Evolutionary conservation across 2,888 invertebrate genomes (phyloP).

Genomic region (Euspilapteryx auroguttella): DNA sequence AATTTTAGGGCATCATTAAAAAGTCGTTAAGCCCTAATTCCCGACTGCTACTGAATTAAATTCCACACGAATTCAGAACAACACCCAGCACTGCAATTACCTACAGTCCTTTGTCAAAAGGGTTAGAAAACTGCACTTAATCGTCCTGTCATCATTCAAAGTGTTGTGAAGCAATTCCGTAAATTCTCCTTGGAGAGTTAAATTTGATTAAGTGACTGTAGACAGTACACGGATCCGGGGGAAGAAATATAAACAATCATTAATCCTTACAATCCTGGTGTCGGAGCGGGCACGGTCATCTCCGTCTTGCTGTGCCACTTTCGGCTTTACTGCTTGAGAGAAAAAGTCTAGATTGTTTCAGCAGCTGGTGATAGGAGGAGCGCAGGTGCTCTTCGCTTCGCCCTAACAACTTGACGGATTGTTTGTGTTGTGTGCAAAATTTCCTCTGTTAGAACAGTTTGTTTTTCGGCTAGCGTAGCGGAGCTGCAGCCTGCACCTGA

Average conservation of each 20-base stretch:
- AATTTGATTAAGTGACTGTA: constrained; percentile 34
- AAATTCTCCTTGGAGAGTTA: constrained; percentile 17
- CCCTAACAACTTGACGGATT: constrained; percentile 32
- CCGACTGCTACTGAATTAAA: too few species aligned
- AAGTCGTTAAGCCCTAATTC: too few species aligned
- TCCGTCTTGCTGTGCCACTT: too few species aligned
- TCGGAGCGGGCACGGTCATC: not conserved
- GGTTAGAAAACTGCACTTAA: not conserved
- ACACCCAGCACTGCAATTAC: too few species aligned
- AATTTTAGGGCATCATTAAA: too few species aligned
- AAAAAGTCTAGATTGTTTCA: too few species aligned
- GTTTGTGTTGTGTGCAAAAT: constrained; percentile 24
- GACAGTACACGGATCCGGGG: constrained; percentile 19
- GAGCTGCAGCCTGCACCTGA: too few species aligned
- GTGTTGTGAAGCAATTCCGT: too few species aligned
- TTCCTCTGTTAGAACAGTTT: constrained; percentile 1
- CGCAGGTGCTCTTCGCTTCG: constrained; percentile 29
- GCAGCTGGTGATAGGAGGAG: too few species aligned
- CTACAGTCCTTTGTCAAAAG: too few species aligned
- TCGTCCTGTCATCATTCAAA: not conserved
- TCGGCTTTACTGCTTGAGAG: too few species aligned
- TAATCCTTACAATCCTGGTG: constrained; percentile 31
- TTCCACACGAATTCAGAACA: too few species aligned
- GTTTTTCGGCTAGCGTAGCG: not conserved
- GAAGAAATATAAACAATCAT: constrained; percentile 48